A percentile compares a stretch with the other conserved stretches of the same genome.
phyloP scores from a whole-genome alignment of 2,888 invertebrate species.

The Mimumesa dahlbomi region DNA sequence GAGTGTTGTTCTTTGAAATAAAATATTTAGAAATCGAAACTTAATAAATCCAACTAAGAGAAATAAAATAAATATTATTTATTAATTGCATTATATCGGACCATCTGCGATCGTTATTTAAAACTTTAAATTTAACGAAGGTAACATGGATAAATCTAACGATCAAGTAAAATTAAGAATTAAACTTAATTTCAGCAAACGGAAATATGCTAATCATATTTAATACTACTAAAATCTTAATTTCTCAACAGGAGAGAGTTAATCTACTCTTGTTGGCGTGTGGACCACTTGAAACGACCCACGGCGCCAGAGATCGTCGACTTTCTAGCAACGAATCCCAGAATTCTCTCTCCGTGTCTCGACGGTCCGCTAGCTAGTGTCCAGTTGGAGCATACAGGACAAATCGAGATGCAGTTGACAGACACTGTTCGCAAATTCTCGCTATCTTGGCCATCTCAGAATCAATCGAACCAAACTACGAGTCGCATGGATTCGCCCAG shows the following conservation, averaged over 20 bases:
- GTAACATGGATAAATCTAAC: no score
- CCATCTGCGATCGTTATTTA: no score
- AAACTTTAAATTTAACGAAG: no score
- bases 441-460: conserved; percentile 62
- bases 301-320: conserved; percentile 90
- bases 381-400: conserved; percentile 86
- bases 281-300: conserved; percentile 86
- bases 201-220: neutral
- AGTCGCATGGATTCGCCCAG: conserved; percentile 35
- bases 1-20: no score
- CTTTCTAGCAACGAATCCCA: conserved; percentile 88
- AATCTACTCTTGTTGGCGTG: conserved; percentile 90
- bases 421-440: conserved; percentile 80
- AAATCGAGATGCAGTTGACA: conserved; percentile 82
- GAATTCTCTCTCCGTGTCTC: conserved; percentile 89
- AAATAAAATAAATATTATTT: no score
- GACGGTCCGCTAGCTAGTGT: conserved; percentile 89
- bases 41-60: no score
- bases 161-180: no score
- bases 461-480: neutral
- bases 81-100: no score
- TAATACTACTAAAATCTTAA: neutral
- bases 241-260: conserved; percentile 84
- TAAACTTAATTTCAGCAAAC: neutral
- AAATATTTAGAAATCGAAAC: no score